Evolutionary conservation across 2,888 invertebrate genomes (phyloP), one percentile per base, ranked within the genome.

Genomic region (Synergus itoensis): DNA sequence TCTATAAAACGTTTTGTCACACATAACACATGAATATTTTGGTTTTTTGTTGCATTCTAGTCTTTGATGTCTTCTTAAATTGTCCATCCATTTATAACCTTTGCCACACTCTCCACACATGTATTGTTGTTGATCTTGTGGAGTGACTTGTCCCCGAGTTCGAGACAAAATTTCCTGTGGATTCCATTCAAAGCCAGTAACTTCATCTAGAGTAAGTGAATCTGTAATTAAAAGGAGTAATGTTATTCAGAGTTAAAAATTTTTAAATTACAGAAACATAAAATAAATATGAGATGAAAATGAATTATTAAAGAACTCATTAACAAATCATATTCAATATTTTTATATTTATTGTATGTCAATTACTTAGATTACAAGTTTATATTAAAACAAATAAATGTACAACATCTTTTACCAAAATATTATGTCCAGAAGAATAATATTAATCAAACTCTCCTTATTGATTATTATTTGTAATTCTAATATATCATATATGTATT

Each of bases 1-100:
- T 76, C 93, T 91, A 81, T 93, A 93, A 85, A 93, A 93, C 62
- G 84, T 86, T 81, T 91, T 91, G 18, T 82, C 86, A 80, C 93
- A 93, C 9, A 87, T 80, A 4, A 81, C 82, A 81, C 93, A 93
- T 0, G 81, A 80, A 81, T 88, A 92, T n/a, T 88, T 89, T 0
- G 92, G 92, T 48, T 87, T 83, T 80, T 91, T 90, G 12, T 92
- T 92, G 81, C 93, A 93, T 81, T 93, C 93, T 57, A 91, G 85
- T 16, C 90, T 87, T 73, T 92, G 90, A 81, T 93, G 93, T 43
- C 92, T 88, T 11, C 86, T 86, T 9, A 93, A 85, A 81, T 92
- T 92, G 77, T 91, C 90, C 86, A 92, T 91, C 86, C 91, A 90
- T 73, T 92, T 91, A 86, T 93, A 93, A 0, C 90, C 90, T 69